phyloP scores from a whole-genome alignment of 2,888 invertebrate species.

The Pimpla rufipes region DNA sequence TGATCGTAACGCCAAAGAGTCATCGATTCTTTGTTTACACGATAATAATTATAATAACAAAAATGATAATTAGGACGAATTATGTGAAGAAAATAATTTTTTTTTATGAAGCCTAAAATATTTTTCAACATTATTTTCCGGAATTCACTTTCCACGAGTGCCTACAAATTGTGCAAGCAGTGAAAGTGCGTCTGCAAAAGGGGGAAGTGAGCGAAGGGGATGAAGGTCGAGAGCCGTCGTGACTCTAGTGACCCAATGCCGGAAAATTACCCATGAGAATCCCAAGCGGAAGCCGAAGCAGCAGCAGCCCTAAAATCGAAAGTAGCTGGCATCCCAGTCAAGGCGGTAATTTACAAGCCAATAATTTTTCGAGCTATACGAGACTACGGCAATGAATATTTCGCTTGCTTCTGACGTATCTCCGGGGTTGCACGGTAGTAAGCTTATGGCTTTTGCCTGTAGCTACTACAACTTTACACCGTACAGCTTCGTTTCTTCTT shows the following conservation, averaged over 20 bases:
- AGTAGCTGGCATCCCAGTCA: conserved; percentile 65
- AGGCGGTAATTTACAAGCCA: conserved; percentile 70
- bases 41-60: background rate
- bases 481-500: background rate
- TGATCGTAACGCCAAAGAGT: too few relatives aligned
- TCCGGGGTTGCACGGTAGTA: conserved; percentile 34
- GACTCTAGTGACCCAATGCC: conserved; percentile 74
- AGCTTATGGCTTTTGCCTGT: conserved; percentile 10
- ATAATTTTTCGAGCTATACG: conserved; percentile 44
- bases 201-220: conserved; percentile 21
- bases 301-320: conserved; percentile 73
- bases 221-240: conserved; percentile 56
- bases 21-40: background rate
- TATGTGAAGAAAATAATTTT: background rate
- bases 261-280: conserved; percentile 50
- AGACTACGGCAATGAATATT: conserved; percentile 19
- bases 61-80: background rate
- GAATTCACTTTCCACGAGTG: background rate
- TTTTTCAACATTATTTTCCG: background rate
- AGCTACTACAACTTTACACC: conserved; percentile 51
- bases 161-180: conserved; percentile 41
- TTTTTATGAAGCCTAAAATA: background rate
- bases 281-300: conserved; percentile 27
- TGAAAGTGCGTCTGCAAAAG: conserved; percentile 31
- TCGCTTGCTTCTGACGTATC: background rate